Conservation (phyloP, 1,140 invertebrate genomes). For the Eurosta solidaginis region DNA sequence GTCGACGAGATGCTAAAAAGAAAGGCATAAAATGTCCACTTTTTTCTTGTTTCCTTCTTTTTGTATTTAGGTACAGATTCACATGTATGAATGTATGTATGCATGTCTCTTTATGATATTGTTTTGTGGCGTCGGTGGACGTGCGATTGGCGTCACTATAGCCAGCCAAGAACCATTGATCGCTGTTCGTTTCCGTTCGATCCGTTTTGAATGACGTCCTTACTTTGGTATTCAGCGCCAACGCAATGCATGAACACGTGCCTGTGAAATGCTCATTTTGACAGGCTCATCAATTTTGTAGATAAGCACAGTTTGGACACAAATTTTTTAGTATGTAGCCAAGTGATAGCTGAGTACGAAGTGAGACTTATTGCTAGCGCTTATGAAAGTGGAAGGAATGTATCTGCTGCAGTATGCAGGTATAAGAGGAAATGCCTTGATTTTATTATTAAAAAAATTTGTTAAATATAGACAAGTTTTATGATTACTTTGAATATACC, state of each 20-base stretch:
- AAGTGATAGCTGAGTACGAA: neutral
- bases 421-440: no score
- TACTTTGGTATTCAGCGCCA: neutral
- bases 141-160: neutral
- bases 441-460: no score
- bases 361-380: neutral
- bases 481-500: no score
- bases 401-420: no score
- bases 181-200: neutral
- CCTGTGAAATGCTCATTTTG: constrained; percentile 54
- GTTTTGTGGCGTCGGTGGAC: constrained; percentile 10
- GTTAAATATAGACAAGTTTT: no score
- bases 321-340: constrained; percentile 8
- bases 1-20: constrained; percentile 1
- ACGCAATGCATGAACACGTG: constrained; percentile 30
- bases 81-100: neutral
- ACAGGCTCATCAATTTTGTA: constrained; percentile 60
- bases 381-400: no score
- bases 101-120: neutral
- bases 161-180: neutral
- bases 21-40: constrained; percentile 10
- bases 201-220: constrained; percentile 8
- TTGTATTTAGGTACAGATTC: neutral
- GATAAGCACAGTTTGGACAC: constrained; percentile 40
- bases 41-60: no score